Evolutionary conservation across 1,140 invertebrate genomes (phyloP).

Genomic region (Drosophila ercepeae): DNA sequence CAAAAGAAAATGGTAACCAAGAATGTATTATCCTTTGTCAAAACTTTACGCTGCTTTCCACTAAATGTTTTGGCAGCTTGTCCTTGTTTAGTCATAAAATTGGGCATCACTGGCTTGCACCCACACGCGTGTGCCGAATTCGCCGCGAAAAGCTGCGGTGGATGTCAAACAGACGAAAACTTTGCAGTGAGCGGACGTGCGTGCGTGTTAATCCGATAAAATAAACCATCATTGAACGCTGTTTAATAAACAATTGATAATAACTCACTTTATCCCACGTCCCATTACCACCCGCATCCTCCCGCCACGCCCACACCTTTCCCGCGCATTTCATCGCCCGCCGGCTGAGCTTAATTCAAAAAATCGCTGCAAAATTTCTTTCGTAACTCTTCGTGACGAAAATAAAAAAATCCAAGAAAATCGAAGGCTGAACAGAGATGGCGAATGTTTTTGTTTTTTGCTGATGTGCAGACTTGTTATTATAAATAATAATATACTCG

Average conservation of each 20-base stretch:
- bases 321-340: too few species aligned
- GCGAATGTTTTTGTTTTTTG: conserved; percentile 8
- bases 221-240: not conserved
- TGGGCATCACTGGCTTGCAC: not conserved
- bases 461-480: conserved; percentile 7
- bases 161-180: conserved; percentile 11
- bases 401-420: conserved; percentile 7
- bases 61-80: not conserved
- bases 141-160: conserved; percentile 11
- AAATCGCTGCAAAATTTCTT: conserved; percentile 13
- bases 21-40: too few species aligned
- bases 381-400: conserved; percentile 33
- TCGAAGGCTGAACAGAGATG: conserved; percentile 30
- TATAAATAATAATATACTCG: conserved; percentile 10
- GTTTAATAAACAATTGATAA: not conserved
- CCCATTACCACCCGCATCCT: not conserved
- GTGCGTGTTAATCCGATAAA: conserved; percentile 12
- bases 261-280: not conserved
- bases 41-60: too few species aligned
- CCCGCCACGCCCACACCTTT: not conserved
- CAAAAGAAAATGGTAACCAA: too few species aligned
- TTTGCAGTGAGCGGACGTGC: conserved; percentile 18
- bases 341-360: conserved; percentile 10
- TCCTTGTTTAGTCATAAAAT: too few species aligned
- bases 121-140: not conserved